Base-by-base conservation (phyloP, 2,797 vertebrate species). In the Streptopelia turtur region DNA sequence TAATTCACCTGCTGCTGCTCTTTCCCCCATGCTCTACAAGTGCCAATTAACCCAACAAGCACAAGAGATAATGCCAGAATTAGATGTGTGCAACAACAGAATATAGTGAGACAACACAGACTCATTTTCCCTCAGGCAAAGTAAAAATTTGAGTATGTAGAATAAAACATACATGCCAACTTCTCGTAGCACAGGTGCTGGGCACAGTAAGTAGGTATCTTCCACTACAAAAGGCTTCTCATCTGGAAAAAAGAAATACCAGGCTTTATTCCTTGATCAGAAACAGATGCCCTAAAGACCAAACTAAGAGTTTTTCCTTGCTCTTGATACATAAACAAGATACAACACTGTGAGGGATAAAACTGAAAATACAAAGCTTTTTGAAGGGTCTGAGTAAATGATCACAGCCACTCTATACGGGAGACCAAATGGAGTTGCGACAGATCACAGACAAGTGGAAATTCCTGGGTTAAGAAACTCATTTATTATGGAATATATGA, bases 121-220 rank as follows among this genome's bases (percentile, higher is more conserved):
- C 13, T n/a, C 53, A 10, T 21, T 39, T 57, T 59, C 39, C 39
- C 66, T 10, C 11, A 7, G 41, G 18, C 39, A 75, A 23, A 55
- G 71, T 2, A 45, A 61, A 23, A 13, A 7, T 3, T 10, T n/a
- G 60, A 49, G 49, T 21, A 27, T 1, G 1, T 6, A 86, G 27
- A 10, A 17, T 39, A 28, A 41, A 31, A 96, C 99, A 96, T 98
- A 99, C 99, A 99, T 99, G 98, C 99, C 99, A 96, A 99, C 99
- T 91, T 99, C 99, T 95, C 97, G 98, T 53, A 99, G 98, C 59
- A 99, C 98, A 16, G 99, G 99, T 0, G 99, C 99, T 31, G 99
- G 99, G 94, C 99, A 99, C 57, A 99, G 98, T 49, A 99, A 98
- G 90, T 99, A 99, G 6, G 99, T 99, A 71, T 99, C 99, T 96